phyloP scores from a whole-genome alignment of 2,888 invertebrate species.

The Plagiodera versicolora region DNA sequence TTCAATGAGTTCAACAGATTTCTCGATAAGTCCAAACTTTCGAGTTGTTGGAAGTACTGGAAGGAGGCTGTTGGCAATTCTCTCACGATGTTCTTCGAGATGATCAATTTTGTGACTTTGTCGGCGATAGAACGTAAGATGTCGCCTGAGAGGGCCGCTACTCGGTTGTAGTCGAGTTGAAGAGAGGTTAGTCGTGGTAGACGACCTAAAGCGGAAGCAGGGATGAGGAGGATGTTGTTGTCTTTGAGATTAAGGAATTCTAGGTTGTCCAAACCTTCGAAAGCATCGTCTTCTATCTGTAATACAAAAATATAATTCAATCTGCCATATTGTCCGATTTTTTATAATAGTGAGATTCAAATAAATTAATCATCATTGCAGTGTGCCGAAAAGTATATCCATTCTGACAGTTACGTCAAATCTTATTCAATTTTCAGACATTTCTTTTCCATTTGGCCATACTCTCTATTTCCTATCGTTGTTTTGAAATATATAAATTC shows the following conservation, averaged over 20 bases:
- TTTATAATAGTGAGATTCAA: too few relatives aligned
- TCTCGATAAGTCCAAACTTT: constrained; percentile 75
- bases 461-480: too few relatives aligned
- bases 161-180: constrained; percentile 82
- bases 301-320: constrained; percentile 33
- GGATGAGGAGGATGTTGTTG: constrained; percentile 84
- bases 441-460: too few relatives aligned
- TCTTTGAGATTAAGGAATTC: constrained; percentile 79
- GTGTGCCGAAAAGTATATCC: too few relatives aligned
- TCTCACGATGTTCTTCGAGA: constrained; percentile 83
- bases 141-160: constrained; percentile 81
- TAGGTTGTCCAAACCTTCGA: constrained; percentile 78
- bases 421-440: too few relatives aligned
- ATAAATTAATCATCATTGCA: too few relatives aligned
- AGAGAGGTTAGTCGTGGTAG: constrained; percentile 73
- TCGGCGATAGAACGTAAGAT: constrained; percentile 74
- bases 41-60: constrained; percentile 73
- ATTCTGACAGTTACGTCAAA: too few relatives aligned
- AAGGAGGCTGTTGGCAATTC: constrained; percentile 83
- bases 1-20: constrained; percentile 74
- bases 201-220: constrained; percentile 80
- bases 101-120: constrained; percentile 67
- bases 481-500: too few relatives aligned
- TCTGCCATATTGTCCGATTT: too few relatives aligned
- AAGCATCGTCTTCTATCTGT: constrained; percentile 85